Evolutionary conservation across 2,888 invertebrate species (phyloP), one percentile per base, ranked within the genome.

Genomic region (Gymnoscelis rufifasciata): DNA sequence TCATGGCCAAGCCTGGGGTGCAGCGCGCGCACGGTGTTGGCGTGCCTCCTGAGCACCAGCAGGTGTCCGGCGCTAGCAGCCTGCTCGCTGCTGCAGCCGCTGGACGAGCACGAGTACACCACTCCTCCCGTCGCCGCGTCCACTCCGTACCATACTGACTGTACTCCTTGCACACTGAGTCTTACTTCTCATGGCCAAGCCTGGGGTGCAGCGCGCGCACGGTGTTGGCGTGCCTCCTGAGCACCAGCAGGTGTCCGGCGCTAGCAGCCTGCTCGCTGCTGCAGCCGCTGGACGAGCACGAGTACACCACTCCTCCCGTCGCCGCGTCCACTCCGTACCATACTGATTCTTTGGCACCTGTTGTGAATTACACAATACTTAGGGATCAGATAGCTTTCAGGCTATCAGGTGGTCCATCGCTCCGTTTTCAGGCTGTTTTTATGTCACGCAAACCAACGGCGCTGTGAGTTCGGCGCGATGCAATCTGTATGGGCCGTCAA

Each of bases 201-300:
- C 93, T 90, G 0, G 97, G 94, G 70, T 98, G 97, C 2, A 97
- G 90, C 2, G 98, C 98, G 40, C 98, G 89, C 8, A 98, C 94
- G 5, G 95, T 97, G 77, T 95, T 95, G 2, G 96, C 95, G 60
- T 92, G 93, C 24, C 97, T 90, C 56, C 94, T 91, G 41, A 99
- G 81, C 10, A 98, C 90, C 27, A 98, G 79, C 15, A 97, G 89
- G 35, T 82, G 83, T 1, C 75, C 68, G 1, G 78, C 78, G 0
- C 68, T 74, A 33, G 87, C 82, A 50, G 86, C 83, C 55, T 91
- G 89, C n/a, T 93, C 94, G 38, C 83, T 83, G 74, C 92, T 94
- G 39, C 90, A 90, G 54, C 96, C 97, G 30, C 92, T 93, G 2
- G 90, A 82, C 0, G 92, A 92, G 68, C 97, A 97, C 68, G 94